Conservation (phyloP, 1,140 invertebrate species). For the Drosophila pectinifera region DNA sequence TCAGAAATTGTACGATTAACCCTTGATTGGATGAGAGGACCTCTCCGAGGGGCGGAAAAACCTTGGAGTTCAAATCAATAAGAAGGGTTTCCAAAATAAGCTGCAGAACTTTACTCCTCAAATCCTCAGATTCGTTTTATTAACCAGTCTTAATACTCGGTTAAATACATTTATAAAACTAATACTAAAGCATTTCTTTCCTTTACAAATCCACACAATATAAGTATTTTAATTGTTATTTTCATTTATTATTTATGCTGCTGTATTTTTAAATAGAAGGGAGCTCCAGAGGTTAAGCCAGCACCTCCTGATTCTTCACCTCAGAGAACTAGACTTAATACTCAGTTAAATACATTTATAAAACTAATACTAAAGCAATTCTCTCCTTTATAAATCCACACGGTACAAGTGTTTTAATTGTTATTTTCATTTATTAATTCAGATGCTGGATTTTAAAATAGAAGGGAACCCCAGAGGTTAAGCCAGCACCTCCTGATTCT, state of each 20-base stretch:
- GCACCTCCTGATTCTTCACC: too few relatives aligned
- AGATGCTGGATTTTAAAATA: not conserved
- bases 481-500: too few relatives aligned
- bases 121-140: too few relatives aligned
- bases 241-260: not conserved
- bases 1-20: constrained; percentile 57
- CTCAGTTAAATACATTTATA: too few relatives aligned
- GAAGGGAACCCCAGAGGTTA: too few relatives aligned
- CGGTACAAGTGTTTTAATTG: not conserved
- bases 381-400: not conserved
- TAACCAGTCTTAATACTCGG: too few relatives aligned
- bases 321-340: too few relatives aligned
- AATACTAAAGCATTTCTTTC: not conserved
- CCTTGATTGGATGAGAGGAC: not conserved
- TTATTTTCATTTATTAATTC: constrained; percentile 1
- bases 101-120: too few relatives aligned
- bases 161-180: not conserved
- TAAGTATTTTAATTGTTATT: not conserved
- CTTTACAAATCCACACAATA: not conserved
- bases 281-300: too few relatives aligned
- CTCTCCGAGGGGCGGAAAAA: not conserved
- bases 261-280: not conserved
- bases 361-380: not conserved
- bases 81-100: not conserved
- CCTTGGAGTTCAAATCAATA: not conserved